phyloP scores from a whole-genome alignment of 2,113 vertebrate species.

The Nothocercus julius region DNA sequence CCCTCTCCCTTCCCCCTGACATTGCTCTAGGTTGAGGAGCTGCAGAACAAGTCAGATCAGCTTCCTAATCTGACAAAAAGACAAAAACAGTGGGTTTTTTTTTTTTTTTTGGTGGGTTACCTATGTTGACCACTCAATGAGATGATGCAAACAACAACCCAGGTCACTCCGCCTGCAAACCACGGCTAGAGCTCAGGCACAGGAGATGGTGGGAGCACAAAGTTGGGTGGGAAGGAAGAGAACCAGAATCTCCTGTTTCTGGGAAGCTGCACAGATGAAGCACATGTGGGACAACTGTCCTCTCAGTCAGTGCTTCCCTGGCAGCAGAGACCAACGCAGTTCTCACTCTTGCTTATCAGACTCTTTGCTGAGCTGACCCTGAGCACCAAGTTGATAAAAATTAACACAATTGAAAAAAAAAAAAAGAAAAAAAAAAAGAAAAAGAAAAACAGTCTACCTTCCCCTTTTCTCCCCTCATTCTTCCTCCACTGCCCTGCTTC shows the following conservation, averaged over 20 bases:
- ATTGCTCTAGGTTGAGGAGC: not conserved
- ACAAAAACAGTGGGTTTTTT: not conserved
- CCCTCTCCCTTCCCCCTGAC: not conserved
- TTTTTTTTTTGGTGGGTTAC: not conserved
- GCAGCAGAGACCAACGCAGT: not conserved
- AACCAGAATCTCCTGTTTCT: not conserved
- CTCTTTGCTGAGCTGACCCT: not conserved
- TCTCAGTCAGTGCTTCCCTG: not conserved
- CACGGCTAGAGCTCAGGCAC: not conserved
- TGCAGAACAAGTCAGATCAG: not conserved
- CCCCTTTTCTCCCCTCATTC: not conserved
- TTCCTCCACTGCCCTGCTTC: not conserved
- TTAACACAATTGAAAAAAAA: not conserved
- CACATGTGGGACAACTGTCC: not conserved
- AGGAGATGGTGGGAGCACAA: not conserved
- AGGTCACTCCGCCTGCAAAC: not conserved
- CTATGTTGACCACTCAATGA: not conserved
- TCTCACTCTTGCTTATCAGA: not conserved
- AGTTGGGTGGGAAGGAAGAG: not conserved
- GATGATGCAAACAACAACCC: not conserved
- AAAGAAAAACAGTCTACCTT: not conserved
- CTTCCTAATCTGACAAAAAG: not conserved
- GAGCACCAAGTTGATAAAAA: not conserved
- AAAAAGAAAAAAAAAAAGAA: too few species aligned
- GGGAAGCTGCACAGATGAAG: not conserved